A percentile compares a stretch with the other conserved stretches of the same genome.
Conservation (phyloP, 1,140 invertebrate genomes). For the Polypedilum vanderplanki region DNA sequence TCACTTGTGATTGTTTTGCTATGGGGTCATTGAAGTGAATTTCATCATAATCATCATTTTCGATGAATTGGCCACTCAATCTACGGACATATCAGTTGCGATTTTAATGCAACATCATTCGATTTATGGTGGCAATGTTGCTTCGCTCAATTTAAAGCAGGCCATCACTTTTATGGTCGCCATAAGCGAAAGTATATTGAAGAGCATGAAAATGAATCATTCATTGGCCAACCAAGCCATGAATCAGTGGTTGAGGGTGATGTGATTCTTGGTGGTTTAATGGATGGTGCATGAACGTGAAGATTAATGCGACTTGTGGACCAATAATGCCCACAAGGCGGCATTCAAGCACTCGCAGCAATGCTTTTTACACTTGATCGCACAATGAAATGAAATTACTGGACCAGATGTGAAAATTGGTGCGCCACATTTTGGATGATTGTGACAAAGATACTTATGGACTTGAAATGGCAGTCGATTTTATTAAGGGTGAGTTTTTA, state of each 20-base stretch:
- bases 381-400: slow-evolving; percentile 52
- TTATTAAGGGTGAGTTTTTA: slow-evolving; percentile 75
- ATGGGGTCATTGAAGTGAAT: too few species aligned
- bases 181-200: slow-evolving; percentile 21
- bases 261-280: slow-evolving; percentile 76
- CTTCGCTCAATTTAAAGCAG: background rate
- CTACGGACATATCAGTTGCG: background rate
- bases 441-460: slow-evolving; percentile 90
- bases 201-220: slow-evolving; percentile 31
- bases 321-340: slow-evolving; percentile 85
- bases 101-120: background rate
- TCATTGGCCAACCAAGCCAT: slow-evolving; percentile 76
- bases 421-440: slow-evolving; percentile 79
- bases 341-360: slow-evolving; percentile 73
- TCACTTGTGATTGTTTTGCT: too few species aligned
- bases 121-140: background rate
- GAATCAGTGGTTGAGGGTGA: slow-evolving; percentile 81
- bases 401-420: slow-evolving; percentile 67
- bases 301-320: slow-evolving; percentile 67
- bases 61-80: background rate
- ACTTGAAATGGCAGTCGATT: slow-evolving; percentile 85
- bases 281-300: slow-evolving; percentile 93
- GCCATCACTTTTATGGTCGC: slow-evolving; percentile 2
- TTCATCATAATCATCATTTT: too few species aligned
- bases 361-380: slow-evolving; percentile 82